phyloP scores from a whole-genome alignment of 2,113 vertebrate genomes.

The Hydrochoerus hydrochaeris region DNA sequence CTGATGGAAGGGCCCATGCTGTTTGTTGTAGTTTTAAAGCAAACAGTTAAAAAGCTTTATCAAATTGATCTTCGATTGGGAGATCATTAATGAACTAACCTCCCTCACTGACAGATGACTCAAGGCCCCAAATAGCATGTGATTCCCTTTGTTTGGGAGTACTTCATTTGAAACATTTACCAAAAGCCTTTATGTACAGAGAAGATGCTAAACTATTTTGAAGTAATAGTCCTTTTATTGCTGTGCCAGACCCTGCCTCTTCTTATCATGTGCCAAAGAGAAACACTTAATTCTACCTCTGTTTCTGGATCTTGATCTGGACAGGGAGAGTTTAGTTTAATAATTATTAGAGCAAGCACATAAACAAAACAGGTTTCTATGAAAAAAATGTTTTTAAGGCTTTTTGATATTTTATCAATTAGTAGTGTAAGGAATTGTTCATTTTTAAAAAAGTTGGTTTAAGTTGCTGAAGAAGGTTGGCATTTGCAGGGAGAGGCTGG shows the following conservation, averaged over 20 bases:
- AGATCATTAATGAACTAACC: conserved; percentile 88
- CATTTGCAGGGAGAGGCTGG: conserved; percentile 60
- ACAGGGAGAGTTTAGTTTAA: conserved; percentile 66
- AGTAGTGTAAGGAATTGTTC: conserved; percentile 78
- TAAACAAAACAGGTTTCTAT: conserved; percentile 75
- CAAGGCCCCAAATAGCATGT: conserved; percentile 77
- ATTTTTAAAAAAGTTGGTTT: conserved; percentile 46
- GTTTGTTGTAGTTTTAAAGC: conserved; percentile 84
- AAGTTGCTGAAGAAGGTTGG: conserved; percentile 71
- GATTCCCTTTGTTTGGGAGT: conserved; percentile 77
- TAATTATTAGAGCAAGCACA: conserved; percentile 69
- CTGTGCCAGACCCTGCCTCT: conserved; percentile 72
- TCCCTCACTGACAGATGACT: conserved; percentile 82
- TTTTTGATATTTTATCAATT: conserved; percentile 83
- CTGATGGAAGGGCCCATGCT: conserved; percentile 82
- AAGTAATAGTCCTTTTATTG: conserved; percentile 78
- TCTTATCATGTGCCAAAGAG: conserved; percentile 69
- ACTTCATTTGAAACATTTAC: conserved; percentile 79
- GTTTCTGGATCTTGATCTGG: conserved; percentile 74
- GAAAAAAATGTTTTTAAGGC: conserved; percentile 76
- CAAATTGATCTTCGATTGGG: conserved; percentile 87
- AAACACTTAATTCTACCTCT: conserved; percentile 36
- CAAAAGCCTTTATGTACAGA: conserved; percentile 73
- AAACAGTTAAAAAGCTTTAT: conserved; percentile 85
- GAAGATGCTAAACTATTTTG: conserved; percentile 76